Base-by-base conservation (phyloP, 1,140 invertebrate species). In the Babylonia areolata region DNA sequence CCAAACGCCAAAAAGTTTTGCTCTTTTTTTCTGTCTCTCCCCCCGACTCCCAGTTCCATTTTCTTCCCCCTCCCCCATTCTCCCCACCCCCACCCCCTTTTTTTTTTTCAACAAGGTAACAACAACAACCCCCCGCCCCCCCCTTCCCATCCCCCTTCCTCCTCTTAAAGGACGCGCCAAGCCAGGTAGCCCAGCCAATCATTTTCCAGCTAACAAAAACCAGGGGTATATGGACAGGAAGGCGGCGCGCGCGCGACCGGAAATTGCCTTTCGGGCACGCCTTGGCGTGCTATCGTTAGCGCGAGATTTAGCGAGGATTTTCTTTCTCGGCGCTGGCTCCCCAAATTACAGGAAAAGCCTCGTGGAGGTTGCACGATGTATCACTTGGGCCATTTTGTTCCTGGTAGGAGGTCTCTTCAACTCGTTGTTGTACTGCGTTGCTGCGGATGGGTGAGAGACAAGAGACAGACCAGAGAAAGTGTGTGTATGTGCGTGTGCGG, bases 281-380 rank as follows among this genome's bases (percentile, higher is more conserved):
- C 64, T 82, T 82, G 33, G 64, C 54, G 51, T 82, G 81, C 81
- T 69, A 40, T 82, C 81, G 81, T 82, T 82, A 82, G n/a, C 81
- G 51, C 81, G 81, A 82, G 81, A 82, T 82, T 82, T 82, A 82
- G 81, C 81, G 81, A 82, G 51, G 81, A 69, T 82, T 82, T 82
- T 40, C 81, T 82, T 82, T 69, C 81, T 39, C 33, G 81, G 81
- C 81, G 81, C 54, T 20, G 31, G 3, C 46, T 31, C 17, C 54
- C 33, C 58, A 82, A 82, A 82, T 82, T 82, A 40, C 81, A 64
- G 81, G 81, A 82, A 82, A 69, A 69, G 35, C 81, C 81, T 82
- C 54, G 54, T 37, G 81, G 5, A 82, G 69, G 37, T 54, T 82
- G 39, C 81, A 31, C 54, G 33, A 28, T 69, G 51, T 82, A 58